Evolutionary conservation across 2,113 vertebrate genomes (phyloP).

Genomic region (Prinia subflava): DNA sequence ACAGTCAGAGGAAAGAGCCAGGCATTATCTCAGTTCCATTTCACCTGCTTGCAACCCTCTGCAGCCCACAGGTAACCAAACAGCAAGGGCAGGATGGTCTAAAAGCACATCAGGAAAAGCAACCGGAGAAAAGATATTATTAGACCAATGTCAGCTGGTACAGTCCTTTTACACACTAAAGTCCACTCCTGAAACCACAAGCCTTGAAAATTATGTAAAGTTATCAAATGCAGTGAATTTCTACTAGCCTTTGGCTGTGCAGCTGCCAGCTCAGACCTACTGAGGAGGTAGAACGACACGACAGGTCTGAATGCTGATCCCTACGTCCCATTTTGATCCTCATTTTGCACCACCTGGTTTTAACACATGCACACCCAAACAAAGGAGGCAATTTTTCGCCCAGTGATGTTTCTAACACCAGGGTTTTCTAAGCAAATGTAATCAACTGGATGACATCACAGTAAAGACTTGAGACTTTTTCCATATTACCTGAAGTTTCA

Average conservation of each 20-base stretch:
- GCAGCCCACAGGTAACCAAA: background rate
- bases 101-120: background rate
- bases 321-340: rapidly evolving
- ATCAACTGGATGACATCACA: background rate
- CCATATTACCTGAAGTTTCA: background rate
- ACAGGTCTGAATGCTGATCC: background rate
- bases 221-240: background rate
- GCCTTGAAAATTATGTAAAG: background rate
- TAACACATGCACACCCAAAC: background rate
- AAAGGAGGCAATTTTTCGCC: background rate
- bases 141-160: background rate
- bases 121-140: background rate
- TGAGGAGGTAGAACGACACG: rapidly evolving
- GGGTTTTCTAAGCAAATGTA: background rate
- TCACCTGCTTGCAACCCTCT: background rate
- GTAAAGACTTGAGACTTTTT: background rate
- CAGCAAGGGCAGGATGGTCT: background rate
- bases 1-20: background rate
- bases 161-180: background rate
- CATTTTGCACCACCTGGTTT: background rate
- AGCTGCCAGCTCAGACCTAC: background rate
- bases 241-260: background rate
- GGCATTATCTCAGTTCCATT: background rate
- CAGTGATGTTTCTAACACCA: background rate
- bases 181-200: background rate